Percentiles rank a stretch among this genome's conserved stretches.
Conservation (phyloP, 2,797 vertebrate species). For the Knipowitschia caucasica region DNA sequence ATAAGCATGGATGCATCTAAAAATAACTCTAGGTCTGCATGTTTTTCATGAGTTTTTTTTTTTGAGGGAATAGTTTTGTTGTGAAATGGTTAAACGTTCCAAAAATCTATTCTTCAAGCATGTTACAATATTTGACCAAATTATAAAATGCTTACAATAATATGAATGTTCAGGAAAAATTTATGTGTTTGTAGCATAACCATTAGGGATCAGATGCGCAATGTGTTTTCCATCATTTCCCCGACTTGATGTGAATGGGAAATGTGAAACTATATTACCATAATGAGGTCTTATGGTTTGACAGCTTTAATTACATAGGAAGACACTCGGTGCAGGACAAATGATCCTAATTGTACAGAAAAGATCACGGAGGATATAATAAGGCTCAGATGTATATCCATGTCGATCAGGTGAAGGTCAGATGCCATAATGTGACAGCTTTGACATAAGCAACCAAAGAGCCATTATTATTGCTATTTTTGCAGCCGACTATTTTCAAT, state of each 20-base stretch:
- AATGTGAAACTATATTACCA: slow-evolving; percentile 7
- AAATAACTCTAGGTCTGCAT: no score
- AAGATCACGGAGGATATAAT: background rate
- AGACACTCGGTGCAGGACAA: background rate
- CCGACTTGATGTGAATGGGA: slow-evolving; percentile 30
- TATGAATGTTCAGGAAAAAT: slow-evolving; percentile 56
- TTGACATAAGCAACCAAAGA: background rate
- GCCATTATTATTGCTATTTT: background rate
- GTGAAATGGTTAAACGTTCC: no score
- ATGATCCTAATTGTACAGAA: background rate
- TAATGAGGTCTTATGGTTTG: background rate
- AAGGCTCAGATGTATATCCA: background rate
- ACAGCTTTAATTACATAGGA: slow-evolving; percentile 2
- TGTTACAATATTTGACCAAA: no score
- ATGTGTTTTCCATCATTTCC: slow-evolving; percentile 41
- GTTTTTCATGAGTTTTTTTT: no score
- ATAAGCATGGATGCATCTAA: no score
- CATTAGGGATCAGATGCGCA: slow-evolving; percentile 33
- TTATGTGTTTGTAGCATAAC: slow-evolving; percentile 49
- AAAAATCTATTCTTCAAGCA: no score
- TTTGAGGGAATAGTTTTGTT: no score
- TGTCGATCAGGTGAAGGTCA: background rate
- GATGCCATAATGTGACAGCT: background rate
- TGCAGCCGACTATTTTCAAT: background rate
- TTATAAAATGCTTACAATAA: background rate